Evolutionary conservation across 2,888 invertebrate genomes (phyloP).

Genomic region (Aphelenchoides bicaudatus): DNA sequence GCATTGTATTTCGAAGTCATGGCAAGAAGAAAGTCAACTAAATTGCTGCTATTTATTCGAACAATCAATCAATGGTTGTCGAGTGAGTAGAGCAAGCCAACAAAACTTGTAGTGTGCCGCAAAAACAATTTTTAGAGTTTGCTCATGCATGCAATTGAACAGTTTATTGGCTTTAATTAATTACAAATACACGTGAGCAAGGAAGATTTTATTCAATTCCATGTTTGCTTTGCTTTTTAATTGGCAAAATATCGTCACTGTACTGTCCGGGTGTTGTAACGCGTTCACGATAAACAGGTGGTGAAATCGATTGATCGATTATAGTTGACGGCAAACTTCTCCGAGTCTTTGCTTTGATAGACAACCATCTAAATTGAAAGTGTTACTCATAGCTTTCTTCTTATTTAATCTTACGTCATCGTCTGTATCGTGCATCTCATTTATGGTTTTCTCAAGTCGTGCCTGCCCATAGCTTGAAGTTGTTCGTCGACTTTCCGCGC

Average conservation of each 20-base stretch:
- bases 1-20: constrained; percentile 33
- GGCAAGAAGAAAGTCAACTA: constrained; percentile 1
- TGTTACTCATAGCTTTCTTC: neutral
- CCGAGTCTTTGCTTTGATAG: neutral
- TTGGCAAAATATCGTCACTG: constrained; percentile 3
- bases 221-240: constrained; percentile 5
- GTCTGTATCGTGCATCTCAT: constrained; percentile 2
- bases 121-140: too few species aligned
- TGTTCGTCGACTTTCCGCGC: neutral
- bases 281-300: too few species aligned
- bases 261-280: too few species aligned
- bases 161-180: too few species aligned
- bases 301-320: neutral
- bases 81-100: neutral
- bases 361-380: constrained; percentile 2
- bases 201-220: neutral
- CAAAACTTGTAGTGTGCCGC: neutral
- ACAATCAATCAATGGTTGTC: neutral
- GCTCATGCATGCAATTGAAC: too few species aligned
- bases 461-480: constrained; percentile 1
- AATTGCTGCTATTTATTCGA: neutral
- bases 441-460: neutral
- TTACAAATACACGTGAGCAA: constrained; percentile 1
- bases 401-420: neutral
- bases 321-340: neutral